A percentile compares a stretch with the other conserved stretches of the same genome.
phyloP scores from a whole-genome alignment of 2,797 vertebrate species.

The Melopsittacus undulatus region DNA sequence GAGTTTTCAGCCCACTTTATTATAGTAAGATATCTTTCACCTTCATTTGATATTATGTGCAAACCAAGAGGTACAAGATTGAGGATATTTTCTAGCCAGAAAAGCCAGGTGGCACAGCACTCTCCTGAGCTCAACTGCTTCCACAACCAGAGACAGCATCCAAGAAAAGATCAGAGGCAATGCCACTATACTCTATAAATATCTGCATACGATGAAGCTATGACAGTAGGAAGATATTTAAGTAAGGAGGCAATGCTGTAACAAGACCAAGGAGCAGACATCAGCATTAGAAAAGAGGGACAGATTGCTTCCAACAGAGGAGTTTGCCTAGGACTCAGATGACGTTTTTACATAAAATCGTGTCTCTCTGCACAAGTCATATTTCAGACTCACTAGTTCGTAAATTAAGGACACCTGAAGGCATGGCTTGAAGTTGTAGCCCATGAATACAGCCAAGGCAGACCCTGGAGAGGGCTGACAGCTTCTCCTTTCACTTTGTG shows the following conservation, averaged over 20 bases:
- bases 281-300: background rate
- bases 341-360: background rate
- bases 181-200: constrained; percentile 49
- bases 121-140: constrained; percentile 24
- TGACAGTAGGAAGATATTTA: constrained; percentile 4
- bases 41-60: constrained; percentile 10
- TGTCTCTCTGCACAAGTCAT: background rate
- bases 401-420: background rate
- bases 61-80: background rate
- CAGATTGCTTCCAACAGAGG: background rate
- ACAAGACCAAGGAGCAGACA: background rate
- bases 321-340: background rate
- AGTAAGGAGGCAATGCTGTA: constrained; percentile 7
- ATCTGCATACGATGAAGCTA: constrained; percentile 9
- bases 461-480: background rate
- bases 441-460: background rate
- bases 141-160: background rate
- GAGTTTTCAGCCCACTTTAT: background rate
- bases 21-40: constrained; percentile 20
- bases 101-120: constrained; percentile 36
- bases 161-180: constrained; percentile 43
- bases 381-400: background rate
- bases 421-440: background rate
- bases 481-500: background rate
- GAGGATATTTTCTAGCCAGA: constrained; percentile 4